Base-by-base conservation (phyloP, 1,140 invertebrate species). In the Oreohelix idahoensis region DNA sequence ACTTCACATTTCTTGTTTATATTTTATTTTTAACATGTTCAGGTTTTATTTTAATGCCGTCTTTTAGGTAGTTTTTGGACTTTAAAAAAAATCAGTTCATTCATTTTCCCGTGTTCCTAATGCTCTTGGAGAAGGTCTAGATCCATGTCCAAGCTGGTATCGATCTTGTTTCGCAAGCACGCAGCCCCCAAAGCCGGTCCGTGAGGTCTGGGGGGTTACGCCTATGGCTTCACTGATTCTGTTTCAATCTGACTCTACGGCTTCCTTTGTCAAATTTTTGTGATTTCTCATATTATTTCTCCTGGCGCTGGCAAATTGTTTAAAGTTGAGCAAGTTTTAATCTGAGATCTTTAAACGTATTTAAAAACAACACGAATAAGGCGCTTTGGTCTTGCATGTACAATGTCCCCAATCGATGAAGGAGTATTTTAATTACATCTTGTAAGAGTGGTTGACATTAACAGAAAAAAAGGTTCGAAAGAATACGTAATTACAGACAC, bases 191-290 rank as follows among this genome's bases (percentile, higher is more conserved):
- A 32, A 66, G n/a, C 29, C 29, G 63, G 63, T 35, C 11, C 29
- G 63, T 32, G 23, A 29, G n/a, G 42, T 76, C 74, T 76, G 13
- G 42, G 23, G n/a, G 49, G 45, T 29, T 35, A 35, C 13, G n/a
- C 2, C n/a, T 76, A 49, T 76, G 74, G 74, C 45, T 76, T 76
- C 74, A 15, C 29, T 49, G 42, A 76, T 76, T 76, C 74, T 49
- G 74, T 29, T 76, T 76, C 74, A 76, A 76, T 76, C 45, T 29
- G 1, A 53, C 17, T 53, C 2, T 49, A 51, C 2, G 74, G 39
- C 13, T 76, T 76, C 74, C 42, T 76, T 76, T 76, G 74, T 76
- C 74, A 76, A 53, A 17, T 29, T 35, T 51, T 53, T 76, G 35
- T 74, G n/a, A 29, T 66, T 32, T 66, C 29, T 66, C 63, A 29